A percentile compares a stretch with the other conserved stretches of the same genome.
Evolutionary conservation across 2,888 invertebrate genomes (phyloP).

Genomic region (Drosophila anomelani): DNA sequence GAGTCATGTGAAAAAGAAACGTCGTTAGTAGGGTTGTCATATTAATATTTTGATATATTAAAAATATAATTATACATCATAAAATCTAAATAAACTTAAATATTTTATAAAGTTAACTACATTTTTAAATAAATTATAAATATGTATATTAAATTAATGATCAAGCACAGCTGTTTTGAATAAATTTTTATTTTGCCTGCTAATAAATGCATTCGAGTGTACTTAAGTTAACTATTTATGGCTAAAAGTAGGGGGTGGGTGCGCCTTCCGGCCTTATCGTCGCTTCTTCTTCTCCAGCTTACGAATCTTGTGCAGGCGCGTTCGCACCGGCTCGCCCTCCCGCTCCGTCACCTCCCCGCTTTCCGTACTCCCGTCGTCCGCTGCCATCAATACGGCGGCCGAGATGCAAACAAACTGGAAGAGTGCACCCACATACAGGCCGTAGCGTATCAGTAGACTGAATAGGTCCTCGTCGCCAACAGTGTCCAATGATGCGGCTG

Average conservation of each 20-base stretch:
- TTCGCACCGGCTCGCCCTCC: constrained; percentile 68
- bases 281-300: constrained; percentile 83
- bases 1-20: constrained; percentile 45
- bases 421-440: constrained; percentile 93
- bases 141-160: neutral
- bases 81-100: neutral
- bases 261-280: constrained; percentile 63
- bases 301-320: constrained; percentile 82
- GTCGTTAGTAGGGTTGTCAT: constrained; percentile 9
- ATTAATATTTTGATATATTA: neutral
- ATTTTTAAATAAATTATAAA: neutral
- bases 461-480: constrained; percentile 88
- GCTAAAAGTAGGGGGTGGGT: neutral
- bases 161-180: constrained; percentile 8
- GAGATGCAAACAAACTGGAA: constrained; percentile 94
- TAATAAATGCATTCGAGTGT: constrained; percentile 22
- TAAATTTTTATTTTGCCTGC: constrained; percentile 1
- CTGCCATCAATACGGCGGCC: constrained; percentile 91
- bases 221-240: constrained; percentile 18
- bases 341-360: constrained; percentile 22
- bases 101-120: neutral
- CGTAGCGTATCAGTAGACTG: constrained; percentile 90
- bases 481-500: constrained; percentile 73
- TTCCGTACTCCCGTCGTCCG: constrained; percentile 56
- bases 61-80: neutral